Evolutionary conservation across 2,888 invertebrate species (phyloP).

Genomic region (Clivina fossor): DNA sequence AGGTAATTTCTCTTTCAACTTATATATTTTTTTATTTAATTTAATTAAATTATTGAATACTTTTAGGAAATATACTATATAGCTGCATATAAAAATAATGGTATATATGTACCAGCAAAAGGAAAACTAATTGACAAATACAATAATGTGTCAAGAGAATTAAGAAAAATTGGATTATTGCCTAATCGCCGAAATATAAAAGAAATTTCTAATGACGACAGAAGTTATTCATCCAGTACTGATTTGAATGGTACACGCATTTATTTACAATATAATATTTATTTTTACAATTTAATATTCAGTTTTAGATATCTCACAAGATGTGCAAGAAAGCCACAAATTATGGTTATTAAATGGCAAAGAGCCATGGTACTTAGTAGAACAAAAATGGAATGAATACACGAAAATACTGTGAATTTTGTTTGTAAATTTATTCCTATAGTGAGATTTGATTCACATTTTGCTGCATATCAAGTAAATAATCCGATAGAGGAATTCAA

Average conservation of each 20-base stretch:
- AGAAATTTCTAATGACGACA: too few species aligned
- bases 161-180: not conserved
- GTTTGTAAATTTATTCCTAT: too few species aligned
- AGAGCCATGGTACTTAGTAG: conserved; percentile 4
- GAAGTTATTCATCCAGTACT: too few species aligned
- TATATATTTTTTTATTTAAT: not conserved
- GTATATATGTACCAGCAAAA: not conserved
- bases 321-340: conserved; percentile 1
- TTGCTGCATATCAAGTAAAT: too few species aligned
- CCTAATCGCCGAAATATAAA: not conserved
- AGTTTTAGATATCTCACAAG: conserved; percentile 1
- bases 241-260: not conserved
- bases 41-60: not conserved
- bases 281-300: not conserved
- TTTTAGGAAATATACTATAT: not conserved
- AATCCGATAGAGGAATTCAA: too few species aligned
- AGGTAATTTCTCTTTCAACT: not conserved
- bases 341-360: conserved; percentile 2
- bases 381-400: conserved; percentile 1
- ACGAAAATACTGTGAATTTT: too few species aligned
- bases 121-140: not conserved
- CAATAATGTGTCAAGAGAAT: conserved; percentile 3
- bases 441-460: too few species aligned
- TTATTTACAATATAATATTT: not conserved
- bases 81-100: not conserved